Percentiles rank a stretch among this genome's conserved stretches.
phyloP scores from a whole-genome alignment of 2,888 invertebrate species.

The Nineta flava region DNA sequence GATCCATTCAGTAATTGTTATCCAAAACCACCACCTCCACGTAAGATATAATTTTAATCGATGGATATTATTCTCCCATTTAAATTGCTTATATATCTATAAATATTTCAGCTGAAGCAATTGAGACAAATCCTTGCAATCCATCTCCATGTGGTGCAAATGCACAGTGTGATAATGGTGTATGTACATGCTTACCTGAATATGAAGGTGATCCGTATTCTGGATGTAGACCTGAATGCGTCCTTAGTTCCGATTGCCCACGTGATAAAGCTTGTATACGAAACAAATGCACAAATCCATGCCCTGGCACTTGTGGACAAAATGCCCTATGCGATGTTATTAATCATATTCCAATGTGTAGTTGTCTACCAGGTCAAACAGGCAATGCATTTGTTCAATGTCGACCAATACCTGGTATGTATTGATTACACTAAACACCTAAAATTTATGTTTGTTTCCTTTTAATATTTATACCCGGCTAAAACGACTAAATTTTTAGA shows the following conservation, averaged over 20 bases:
- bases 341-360: conserved; percentile 50
- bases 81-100: background rate
- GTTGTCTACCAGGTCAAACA: conserved; percentile 38
- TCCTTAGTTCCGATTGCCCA: conserved; percentile 62
- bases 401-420: conserved; percentile 29
- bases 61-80: background rate
- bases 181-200: conserved; percentile 58
- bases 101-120: conserved; percentile 16
- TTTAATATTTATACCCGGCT: too few species aligned
- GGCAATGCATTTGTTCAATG: conserved; percentile 57
- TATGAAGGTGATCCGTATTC: conserved; percentile 65
- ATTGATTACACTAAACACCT: too few species aligned
- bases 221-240: conserved; percentile 68
- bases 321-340: conserved; percentile 63
- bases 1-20: conserved; percentile 60
- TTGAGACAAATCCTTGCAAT: conserved; percentile 38
- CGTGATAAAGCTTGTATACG: conserved; percentile 59
- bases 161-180: conserved; percentile 52
- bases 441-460: too few species aligned
- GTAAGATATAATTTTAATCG: background rate
- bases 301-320: conserved; percentile 61
- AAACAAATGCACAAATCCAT: conserved; percentile 72
- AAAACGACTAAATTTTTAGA: too few species aligned
- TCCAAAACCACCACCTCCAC: conserved; percentile 29
- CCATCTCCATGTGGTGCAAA: conserved; percentile 62